These are phyloP conservation scores for Lagodon rhomboides DNA, from an alignment of 2,797 vertebrate genomes.

Conservation along the genomic window DNA sequence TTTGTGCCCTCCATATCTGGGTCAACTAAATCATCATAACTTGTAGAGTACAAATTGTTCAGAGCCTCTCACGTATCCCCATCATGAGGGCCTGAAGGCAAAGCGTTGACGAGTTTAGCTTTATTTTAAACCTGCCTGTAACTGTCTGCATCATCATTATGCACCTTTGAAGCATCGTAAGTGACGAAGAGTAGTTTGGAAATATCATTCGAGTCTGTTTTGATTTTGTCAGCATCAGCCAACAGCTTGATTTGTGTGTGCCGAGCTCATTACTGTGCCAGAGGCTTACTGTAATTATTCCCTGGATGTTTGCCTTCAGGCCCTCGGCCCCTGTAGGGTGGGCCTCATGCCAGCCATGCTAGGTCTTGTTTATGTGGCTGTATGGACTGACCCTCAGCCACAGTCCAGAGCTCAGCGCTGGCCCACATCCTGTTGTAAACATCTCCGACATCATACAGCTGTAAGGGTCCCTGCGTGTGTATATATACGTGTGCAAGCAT, in stretches of 20 bases:
- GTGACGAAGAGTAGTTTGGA: conserved; percentile 16
- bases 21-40: conserved; percentile 22
- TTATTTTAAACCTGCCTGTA: conserved; percentile 9
- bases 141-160: background rate
- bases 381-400: conserved; percentile 66
- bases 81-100: background rate
- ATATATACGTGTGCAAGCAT: conserved; percentile 26
- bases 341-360: conserved; percentile 75
- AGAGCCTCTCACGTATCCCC: background rate
- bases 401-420: conserved; percentile 54
- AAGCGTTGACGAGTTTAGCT: background rate
- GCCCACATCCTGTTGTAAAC: conserved; percentile 79
- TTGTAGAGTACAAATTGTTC: conserved; percentile 6
- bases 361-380: conserved; percentile 71
- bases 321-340: conserved; percentile 67
- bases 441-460: conserved; percentile 75
- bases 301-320: conserved; percentile 68
- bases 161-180: conserved; percentile 12
- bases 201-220: conserved; percentile 31
- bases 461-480: conserved; percentile 58
- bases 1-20: conserved; percentile 20
- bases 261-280: conserved; percentile 66
- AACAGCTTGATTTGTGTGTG: conserved; percentile 51
- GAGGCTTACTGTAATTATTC: conserved; percentile 74
- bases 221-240: conserved; percentile 56